Conservation (phyloP, 2,888 invertebrate species). For the Apamea anceps region DNA sequence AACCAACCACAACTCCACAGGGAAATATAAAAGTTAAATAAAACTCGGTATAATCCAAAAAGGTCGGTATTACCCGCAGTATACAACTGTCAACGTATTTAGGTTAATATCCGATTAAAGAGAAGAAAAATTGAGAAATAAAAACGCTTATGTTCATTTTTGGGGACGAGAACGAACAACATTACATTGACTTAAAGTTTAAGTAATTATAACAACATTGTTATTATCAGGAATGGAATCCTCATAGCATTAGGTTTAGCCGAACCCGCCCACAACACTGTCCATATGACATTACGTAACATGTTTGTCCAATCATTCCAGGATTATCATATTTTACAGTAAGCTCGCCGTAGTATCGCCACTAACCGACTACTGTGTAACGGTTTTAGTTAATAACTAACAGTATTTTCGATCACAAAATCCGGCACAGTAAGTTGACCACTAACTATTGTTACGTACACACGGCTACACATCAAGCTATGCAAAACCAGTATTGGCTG, state of each 20-base stretch:
- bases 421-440: neutral
- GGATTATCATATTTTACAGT: constrained; percentile 35
- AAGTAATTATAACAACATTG: neutral
- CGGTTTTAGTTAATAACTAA: constrained; percentile 34
- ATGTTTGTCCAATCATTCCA: constrained; percentile 11
- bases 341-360: constrained; percentile 1
- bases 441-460: neutral
- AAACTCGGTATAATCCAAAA: constrained; percentile 36
- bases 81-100: constrained; percentile 36
- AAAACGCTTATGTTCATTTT: constrained; percentile 9
- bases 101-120: constrained; percentile 34
- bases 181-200: neutral
- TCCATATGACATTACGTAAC: constrained; percentile 1
- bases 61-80: constrained; percentile 25
- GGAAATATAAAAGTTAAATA: constrained; percentile 51
- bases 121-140: constrained; percentile 22
- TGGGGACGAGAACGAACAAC: constrained; percentile 1
- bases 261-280: neutral
- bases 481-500: no score
- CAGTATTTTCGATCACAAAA: constrained; percentile 6
- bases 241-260: neutral
- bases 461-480: no score
- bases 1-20: constrained; percentile 21
- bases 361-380: neutral
- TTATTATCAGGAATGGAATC: neutral